phyloP scores from a whole-genome alignment of 2,797 vertebrate species.

The Sebastes trivittatus region DNA sequence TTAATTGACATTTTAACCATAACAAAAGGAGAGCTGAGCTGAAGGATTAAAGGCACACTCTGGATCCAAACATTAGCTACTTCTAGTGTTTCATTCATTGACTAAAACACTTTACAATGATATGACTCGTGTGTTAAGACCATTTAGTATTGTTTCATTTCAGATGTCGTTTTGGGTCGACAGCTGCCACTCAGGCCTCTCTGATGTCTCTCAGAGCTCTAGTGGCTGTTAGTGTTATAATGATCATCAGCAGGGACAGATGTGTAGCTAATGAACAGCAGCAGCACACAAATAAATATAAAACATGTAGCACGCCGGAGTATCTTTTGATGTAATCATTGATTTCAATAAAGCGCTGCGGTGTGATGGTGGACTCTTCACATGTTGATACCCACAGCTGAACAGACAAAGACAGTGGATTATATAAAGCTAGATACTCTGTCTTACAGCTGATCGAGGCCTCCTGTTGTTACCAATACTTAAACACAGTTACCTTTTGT shows the following conservation, averaged over 20 bases:
- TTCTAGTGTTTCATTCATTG: not conserved
- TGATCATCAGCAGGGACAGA: constrained; percentile 49
- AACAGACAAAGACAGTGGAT: not conserved
- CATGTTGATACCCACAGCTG: not conserved
- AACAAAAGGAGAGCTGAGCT: not conserved
- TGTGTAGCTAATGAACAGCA: constrained; percentile 43
- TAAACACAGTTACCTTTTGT: not conserved
- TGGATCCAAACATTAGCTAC: not conserved
- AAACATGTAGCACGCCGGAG: not conserved
- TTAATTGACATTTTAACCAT: not conserved
- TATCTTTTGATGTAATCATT: constrained; percentile 15
- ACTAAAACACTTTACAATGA: not conserved
- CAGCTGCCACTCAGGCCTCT: constrained; percentile 50
- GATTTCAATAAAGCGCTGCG: constrained; percentile 13
- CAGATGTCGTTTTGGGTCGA: not conserved
- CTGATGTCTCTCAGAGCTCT: constrained; percentile 28
- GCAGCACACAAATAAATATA: not conserved
- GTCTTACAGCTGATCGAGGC: not conserved
- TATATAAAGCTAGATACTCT: not conserved
- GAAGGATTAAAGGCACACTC: not conserved
- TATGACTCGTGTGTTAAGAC: not conserved
- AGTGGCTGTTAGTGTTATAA: constrained; percentile 6
- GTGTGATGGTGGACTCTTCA: not conserved
- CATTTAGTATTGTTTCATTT: not conserved
- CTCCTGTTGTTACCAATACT: not conserved